Percentiles rank a stretch among this genome's conserved stretches.
These are phyloP conservation scores for Pogonomyrmex barbatus DNA, from an alignment of 1,140 invertebrate species.

Conservation along the genomic window DNA sequence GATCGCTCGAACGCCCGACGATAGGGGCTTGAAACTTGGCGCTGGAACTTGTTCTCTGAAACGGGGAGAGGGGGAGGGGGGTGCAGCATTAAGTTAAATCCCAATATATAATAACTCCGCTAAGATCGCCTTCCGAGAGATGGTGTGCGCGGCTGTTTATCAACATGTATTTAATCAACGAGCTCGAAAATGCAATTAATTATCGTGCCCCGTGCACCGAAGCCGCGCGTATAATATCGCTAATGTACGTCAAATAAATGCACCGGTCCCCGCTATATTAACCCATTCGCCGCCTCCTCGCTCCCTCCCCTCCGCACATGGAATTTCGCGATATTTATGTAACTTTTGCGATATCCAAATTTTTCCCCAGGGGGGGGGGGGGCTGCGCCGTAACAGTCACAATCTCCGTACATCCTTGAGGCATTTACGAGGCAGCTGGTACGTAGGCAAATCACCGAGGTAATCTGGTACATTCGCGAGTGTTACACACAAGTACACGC, in stretches of 20 bases:
- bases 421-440: slow-evolving; percentile 58
- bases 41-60: not conserved
- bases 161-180: slow-evolving; percentile 47
- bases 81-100: slow-evolving; percentile 1
- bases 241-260: slow-evolving; percentile 50
- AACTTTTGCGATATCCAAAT: slow-evolving; percentile 41
- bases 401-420: slow-evolving; percentile 61
- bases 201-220: slow-evolving; percentile 15
- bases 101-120: slow-evolving; percentile 38
- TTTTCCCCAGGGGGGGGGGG: slow-evolving; percentile 20
- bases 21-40: not conserved
- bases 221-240: slow-evolving; percentile 23
- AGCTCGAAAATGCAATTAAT: slow-evolving; percentile 62
- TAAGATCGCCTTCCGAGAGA: not conserved
- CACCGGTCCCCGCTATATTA: slow-evolving; percentile 23
- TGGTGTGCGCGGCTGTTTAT: slow-evolving; percentile 21
- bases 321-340: slow-evolving; percentile 42
- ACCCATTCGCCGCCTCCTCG: not conserved
- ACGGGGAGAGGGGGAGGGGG: not conserved
- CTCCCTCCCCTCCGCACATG: not conserved
- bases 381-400: slow-evolving; percentile 28
- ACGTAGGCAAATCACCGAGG: slow-evolving; percentile 51
- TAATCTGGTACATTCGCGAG: slow-evolving; percentile 13
- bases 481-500: not conserved
- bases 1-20: not conserved